These are phyloP conservation scores for Melieria omissa DNA, from an alignment of 2,888 invertebrate genomes.

Conservation along the genomic window DNA sequence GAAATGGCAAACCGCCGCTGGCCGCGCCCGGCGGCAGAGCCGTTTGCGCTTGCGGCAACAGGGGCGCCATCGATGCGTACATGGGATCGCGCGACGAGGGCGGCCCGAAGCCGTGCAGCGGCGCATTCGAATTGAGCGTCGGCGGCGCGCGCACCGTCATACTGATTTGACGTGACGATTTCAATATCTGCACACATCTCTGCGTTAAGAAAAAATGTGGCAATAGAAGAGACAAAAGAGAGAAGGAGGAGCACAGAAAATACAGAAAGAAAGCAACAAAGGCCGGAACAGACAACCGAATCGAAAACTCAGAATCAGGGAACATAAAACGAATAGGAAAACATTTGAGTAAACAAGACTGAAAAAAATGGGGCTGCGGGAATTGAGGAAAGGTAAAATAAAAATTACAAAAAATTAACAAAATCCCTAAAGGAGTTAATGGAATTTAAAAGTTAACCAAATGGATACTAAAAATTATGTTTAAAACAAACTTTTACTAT, in stretches of 20 bases:
- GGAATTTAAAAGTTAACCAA: no score
- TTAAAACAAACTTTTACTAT: no score
- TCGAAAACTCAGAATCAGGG: conserved; percentile 14
- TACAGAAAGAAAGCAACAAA: conserved; percentile 47
- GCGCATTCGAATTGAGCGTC: conserved; percentile 72
- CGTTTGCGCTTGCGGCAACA: conserved; percentile 59
- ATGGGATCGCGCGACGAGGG: conserved; percentile 65
- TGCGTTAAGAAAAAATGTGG: conserved; percentile 68
- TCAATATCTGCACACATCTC: conserved; percentile 81
- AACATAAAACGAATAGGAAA: conserved; percentile 36
- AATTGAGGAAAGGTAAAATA: background rate
- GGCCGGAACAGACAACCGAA: conserved; percentile 17
- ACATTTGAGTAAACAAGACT: conserved; percentile 22
- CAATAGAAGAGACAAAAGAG: conserved; percentile 67
- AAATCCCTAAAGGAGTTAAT: conserved; percentile 2
- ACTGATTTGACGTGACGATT: conserved; percentile 86
- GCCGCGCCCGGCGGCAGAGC: conserved; percentile 53
- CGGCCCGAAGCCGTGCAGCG: conserved; percentile 70
- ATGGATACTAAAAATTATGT: no score
- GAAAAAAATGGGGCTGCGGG: no score
- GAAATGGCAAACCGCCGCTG: conserved; percentile 66
- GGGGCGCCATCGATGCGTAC: conserved; percentile 65
- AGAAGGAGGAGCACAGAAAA: conserved; percentile 52
- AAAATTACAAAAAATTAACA: conserved; percentile 13
- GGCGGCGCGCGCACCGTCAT: conserved; percentile 89